Percentiles rank a stretch among this genome's conserved stretches.
Conservation (phyloP, 2,113 vertebrate species). For the Mungos mungo region DNA sequence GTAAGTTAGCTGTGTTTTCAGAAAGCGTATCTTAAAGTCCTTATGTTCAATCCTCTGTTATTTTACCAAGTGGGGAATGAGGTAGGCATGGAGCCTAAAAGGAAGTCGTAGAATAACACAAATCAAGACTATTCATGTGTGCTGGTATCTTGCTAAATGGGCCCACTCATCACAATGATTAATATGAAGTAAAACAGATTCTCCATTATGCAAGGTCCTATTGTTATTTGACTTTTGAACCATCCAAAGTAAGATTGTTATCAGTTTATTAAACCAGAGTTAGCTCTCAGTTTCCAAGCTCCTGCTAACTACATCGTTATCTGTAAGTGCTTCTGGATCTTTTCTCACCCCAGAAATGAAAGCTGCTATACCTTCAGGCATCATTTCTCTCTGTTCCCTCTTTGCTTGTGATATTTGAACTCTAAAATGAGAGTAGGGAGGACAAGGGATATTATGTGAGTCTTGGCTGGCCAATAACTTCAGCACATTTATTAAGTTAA, state of each 20-base stretch:
- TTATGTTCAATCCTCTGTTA: neutral
- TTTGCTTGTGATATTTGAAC: constrained; percentile 19
- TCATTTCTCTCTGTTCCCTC: neutral
- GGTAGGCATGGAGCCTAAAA: constrained; percentile 8
- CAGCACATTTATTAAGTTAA: constrained; percentile 39
- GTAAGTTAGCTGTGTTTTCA: constrained; percentile 18
- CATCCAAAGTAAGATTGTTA: neutral
- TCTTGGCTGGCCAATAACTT: neutral
- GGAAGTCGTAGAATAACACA: neutral
- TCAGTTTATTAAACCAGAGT: constrained; percentile 35
- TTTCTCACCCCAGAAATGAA: neutral
- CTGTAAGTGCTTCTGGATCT: neutral
- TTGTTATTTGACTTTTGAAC: constrained; percentile 1
- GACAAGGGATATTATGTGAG: neutral
- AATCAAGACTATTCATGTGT: constrained; percentile 1
- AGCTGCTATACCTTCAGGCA: neutral
- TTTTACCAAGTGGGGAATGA: neutral
- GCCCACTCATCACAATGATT: neutral
- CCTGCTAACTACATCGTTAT: neutral
- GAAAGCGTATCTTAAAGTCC: neutral
- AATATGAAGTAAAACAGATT: constrained; percentile 23
- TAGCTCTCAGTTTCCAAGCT: neutral
- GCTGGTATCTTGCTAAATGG: constrained; percentile 15
- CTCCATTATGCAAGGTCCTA: neutral
- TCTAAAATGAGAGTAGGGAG: neutral